Evolutionary conservation across 2,888 invertebrate genomes (phyloP), one percentile per base, ranked within the genome.

Genomic region (Dermolepida albohirtum): DNA sequence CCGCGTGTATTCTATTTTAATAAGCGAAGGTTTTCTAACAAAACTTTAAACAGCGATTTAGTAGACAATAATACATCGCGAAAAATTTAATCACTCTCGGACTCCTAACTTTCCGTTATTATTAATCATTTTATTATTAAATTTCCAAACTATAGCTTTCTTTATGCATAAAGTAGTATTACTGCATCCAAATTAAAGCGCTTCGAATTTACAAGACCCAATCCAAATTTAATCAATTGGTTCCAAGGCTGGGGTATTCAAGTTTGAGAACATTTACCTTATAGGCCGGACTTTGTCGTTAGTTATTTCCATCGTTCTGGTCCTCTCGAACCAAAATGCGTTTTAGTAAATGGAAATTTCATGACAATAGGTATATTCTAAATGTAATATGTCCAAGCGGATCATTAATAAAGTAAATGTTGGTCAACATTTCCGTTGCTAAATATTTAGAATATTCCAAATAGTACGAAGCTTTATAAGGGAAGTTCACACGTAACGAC

Each of bases 201-300:
- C 14, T 34, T 62, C 66, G 29, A 40, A 66, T 40, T 66, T 57
- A 39, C 57, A 54, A 49, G 55, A 17, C n/a, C 44, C 44, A 22
- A 49, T 57, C 57, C 55, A 49, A 47, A 49, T 55, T 57, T 16
- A 49, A 57, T 55, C 66, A 49, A 49, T 57, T 57, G 34, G 29
- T 49, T 49, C 41, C 27, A 47, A 62, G 44, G 47, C 59, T 49
- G 16, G 29, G 10, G 14, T 39, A 16, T 14, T 16, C 2, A n/a
- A 47, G 59, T 47, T 49, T 43, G 16, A 41, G 43, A 44, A 47
- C 16, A 34, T 34, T 34, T 34, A 29, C 47, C 12, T 47, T 47
- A 29, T 47, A 62, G 59, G 59, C 49, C 47, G 59, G 49, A 62
- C 59, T 49, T 47, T 7, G 59, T 47, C 59, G 16, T 12, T 5